phyloP scores from a whole-genome alignment of 2,113 vertebrate genomes.

The Acanthisitta chloris region DNA sequence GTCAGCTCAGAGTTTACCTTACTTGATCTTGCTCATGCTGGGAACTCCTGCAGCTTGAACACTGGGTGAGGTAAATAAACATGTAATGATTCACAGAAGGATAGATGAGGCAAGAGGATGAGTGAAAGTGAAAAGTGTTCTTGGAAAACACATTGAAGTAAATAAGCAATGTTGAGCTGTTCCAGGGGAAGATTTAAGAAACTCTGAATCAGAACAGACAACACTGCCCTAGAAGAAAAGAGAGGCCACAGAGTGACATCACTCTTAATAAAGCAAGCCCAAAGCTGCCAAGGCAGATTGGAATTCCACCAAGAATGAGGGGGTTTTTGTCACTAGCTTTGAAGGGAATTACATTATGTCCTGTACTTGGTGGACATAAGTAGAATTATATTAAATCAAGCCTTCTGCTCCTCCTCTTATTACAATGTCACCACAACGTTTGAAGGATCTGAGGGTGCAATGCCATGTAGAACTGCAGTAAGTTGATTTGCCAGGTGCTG shows the following conservation, averaged over 20 bases:
- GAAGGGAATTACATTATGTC: slow-evolving; percentile 34
- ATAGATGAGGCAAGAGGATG: neutral
- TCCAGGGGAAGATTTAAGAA: slow-evolving; percentile 40
- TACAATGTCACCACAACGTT: slow-evolving; percentile 61
- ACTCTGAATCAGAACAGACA: slow-evolving; percentile 33
- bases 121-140: neutral
- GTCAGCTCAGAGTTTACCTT: neutral
- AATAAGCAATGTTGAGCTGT: slow-evolving; percentile 3
- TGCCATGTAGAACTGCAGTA: slow-evolving; percentile 32
- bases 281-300: slow-evolving; percentile 35
- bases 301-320: slow-evolving; percentile 32
- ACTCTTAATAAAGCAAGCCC: slow-evolving; percentile 47
- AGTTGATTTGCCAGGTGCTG: slow-evolving; percentile 72
- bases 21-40: neutral
- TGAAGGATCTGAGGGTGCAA: slow-evolving; percentile 26
- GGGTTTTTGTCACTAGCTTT: slow-evolving; percentile 39
- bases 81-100: neutral
- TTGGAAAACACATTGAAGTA: slow-evolving; percentile 12
- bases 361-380: slow-evolving; percentile 10
- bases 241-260: slow-evolving; percentile 6
- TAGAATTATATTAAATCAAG: slow-evolving; percentile 62
- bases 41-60: neutral
- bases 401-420: slow-evolving; percentile 61
- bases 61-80: neutral
- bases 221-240: neutral